A percentile compares a stretch with the other conserved stretches of the same genome.
These are phyloP conservation scores for Phylloscopus trochiloides DNA, from an alignment of 2,113 vertebrate species.

Conservation along the genomic window DNA sequence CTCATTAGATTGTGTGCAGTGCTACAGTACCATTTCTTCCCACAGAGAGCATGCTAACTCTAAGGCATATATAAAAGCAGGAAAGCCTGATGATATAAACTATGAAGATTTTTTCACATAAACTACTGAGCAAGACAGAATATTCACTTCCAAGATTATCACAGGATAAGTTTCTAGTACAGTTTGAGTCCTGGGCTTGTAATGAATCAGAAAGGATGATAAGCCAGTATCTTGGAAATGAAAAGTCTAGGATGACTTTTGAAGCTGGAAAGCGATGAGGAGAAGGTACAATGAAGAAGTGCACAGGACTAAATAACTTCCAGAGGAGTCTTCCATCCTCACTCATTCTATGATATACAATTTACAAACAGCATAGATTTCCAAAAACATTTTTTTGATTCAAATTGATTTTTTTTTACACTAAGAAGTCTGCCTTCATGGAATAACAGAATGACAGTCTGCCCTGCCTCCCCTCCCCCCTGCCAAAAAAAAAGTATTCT, in stretches of 20 bases:
- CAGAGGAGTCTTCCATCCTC: neutral
- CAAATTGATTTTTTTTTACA: neutral
- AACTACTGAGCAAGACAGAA: neutral
- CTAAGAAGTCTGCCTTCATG: neutral
- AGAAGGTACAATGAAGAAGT: neutral
- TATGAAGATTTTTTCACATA: neutral
- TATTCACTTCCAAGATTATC: neutral
- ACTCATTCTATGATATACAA: neutral
- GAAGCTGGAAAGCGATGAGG: neutral
- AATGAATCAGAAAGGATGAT: neutral
- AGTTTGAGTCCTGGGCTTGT: neutral
- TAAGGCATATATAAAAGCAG: neutral
- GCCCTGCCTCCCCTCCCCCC: fast-evolving
- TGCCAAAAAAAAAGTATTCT: neutral
- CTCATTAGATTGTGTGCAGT: neutral
- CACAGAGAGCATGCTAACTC: neutral
- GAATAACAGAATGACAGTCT: neutral
- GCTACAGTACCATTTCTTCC: neutral
- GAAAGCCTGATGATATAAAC: neutral
- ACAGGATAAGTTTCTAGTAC: neutral
- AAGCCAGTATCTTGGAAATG: neutral
- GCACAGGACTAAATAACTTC: fast-evolving
- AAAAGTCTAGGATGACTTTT: neutral
- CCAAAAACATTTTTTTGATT: fast-evolving
- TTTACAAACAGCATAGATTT: neutral